Percentiles rank a stretch among this genome's conserved stretches.
These are phyloP conservation scores for Andricus curvator DNA, from an alignment of 2,888 invertebrate species.

Conservation along the genomic window DNA sequence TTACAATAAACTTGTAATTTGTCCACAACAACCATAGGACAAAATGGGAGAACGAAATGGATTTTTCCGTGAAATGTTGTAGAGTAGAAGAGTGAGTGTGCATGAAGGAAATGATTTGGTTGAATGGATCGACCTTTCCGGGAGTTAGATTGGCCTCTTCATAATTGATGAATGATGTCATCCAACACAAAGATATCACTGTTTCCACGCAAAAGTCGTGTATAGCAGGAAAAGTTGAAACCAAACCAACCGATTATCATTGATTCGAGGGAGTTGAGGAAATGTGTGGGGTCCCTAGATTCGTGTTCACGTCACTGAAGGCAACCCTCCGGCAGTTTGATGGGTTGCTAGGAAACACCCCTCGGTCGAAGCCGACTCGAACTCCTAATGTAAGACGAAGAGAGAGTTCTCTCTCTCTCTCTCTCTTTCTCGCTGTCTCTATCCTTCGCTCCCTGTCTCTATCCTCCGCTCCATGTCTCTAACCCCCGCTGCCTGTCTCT, in stretches of 20 bases:
- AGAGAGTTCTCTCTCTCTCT: slow-evolving; percentile 49
- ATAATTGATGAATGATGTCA: slow-evolving; percentile 12
- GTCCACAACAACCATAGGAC: too few species aligned
- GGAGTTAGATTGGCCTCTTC: neutral
- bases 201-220: neutral
- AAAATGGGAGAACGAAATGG: too few species aligned
- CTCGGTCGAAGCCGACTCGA: slow-evolving; percentile 67
- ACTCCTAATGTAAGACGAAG: slow-evolving; percentile 58
- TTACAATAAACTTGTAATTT: too few species aligned
- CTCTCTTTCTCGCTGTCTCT: slow-evolving; percentile 45
- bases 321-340: slow-evolving; percentile 71
- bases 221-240: neutral
- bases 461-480: slow-evolving; percentile 49
- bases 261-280: slow-evolving; percentile 12
- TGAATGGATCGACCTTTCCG: neutral
- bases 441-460: slow-evolving; percentile 56
- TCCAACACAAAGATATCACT: neutral
- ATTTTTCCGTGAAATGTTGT: too few species aligned
- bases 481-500: slow-evolving; percentile 48
- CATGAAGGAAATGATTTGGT: neutral
- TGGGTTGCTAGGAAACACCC: slow-evolving; percentile 77
- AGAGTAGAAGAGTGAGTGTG: too few species aligned
- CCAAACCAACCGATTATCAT: neutral
- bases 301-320: slow-evolving; percentile 64
- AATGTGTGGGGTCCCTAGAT: slow-evolving; percentile 48